Evolutionary conservation across 2,113 vertebrate species (phyloP), one percentile per base, ranked within the genome.

Genomic region (Syrmaticus mikado): DNA sequence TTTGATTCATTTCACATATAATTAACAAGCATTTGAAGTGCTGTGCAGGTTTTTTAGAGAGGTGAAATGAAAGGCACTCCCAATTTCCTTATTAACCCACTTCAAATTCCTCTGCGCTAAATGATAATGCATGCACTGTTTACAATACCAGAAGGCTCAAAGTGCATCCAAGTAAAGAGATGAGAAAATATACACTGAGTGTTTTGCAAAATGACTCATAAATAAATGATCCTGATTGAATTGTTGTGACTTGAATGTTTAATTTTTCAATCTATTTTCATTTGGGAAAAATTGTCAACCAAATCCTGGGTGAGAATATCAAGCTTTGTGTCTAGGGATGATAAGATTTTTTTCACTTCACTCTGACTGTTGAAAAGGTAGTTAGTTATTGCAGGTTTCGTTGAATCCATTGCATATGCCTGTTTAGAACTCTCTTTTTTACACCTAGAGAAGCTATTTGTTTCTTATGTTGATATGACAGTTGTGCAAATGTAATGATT

Each of bases 151-250:
- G 94, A 94, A 95, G 48, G 21, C 92, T 91, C 87, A 96, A 95
- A 89, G 94, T 75, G 55, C 81, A 88, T 85, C 89, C 83, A 96
- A 94, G 66, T 45, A 94, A 97, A 96, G 89, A 89, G 60, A 94
- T 76, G 83, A 61, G 60, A 86, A 97, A 97, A 95, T 92, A 95
- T 92, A 95, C 68, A 94, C 45, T 76, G 50, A 82, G 68, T 81
- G 58, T 94, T 96, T 97, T 74, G 77, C 83, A 96, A 97, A 97
- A 96, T 76, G 66, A 93, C 74, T 96, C 85, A 94, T 96, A 97
- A 97, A 97, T 97, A 97, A 97, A 97, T 96, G 32, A 97, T 96
- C 93, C 85, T 94, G 76, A 88, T 94, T 95, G 91, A 97, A 95
- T 97, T 52, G 9, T 85, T 89, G 41, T 73, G 58, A 91, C 46